phyloP scores from a whole-genome alignment of 2,113 vertebrate genomes.

The Platichthys stellatus region DNA sequence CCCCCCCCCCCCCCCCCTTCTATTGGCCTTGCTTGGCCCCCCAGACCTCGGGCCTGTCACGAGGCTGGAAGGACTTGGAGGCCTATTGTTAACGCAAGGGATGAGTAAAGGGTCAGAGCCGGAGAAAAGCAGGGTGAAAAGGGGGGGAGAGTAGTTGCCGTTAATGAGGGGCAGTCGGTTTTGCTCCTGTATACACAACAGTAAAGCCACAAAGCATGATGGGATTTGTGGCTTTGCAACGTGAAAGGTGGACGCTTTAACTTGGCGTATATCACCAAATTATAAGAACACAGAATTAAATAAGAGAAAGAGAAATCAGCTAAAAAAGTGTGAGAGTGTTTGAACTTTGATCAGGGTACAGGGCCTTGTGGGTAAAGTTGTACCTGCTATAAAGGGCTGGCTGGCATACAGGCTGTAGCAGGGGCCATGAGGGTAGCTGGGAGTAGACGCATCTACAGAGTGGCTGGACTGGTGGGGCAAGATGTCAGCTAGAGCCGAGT shows the following conservation, averaged over 20 bases:
- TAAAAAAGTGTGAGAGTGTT: constrained; percentile 23
- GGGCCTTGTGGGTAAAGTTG: constrained; percentile 62
- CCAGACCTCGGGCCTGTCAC: constrained; percentile 65
- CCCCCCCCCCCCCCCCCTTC: constrained; percentile 10
- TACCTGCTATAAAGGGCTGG: constrained; percentile 92
- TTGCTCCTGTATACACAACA: constrained; percentile 56
- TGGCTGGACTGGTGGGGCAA: constrained; percentile 89
- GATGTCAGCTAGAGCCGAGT: constrained; percentile 88
- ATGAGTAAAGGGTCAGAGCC: constrained; percentile 56
- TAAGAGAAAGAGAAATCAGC: constrained; percentile 12
- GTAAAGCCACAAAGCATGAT: constrained; percentile 37
- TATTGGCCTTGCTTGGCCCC: constrained; percentile 48
- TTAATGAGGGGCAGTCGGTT: constrained; percentile 70
- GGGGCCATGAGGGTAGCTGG: constrained; percentile 87
- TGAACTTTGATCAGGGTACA: constrained; percentile 22
- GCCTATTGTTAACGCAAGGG: constrained; percentile 70
- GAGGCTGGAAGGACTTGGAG: constrained; percentile 57
- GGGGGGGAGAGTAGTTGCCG: constrained; percentile 37
- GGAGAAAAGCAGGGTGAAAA: constrained; percentile 49
- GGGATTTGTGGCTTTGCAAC: constrained; percentile 32
- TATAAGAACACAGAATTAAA: constrained; percentile 13
- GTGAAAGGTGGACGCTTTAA: constrained; percentile 21
- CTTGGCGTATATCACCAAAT: constrained; percentile 14
- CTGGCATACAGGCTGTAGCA: constrained; percentile 89
- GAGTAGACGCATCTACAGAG: constrained; percentile 89